These are phyloP conservation scores for Dusona sp. DNA, from an alignment of 2,888 invertebrate genomes.

Conservation along the genomic window DNA sequence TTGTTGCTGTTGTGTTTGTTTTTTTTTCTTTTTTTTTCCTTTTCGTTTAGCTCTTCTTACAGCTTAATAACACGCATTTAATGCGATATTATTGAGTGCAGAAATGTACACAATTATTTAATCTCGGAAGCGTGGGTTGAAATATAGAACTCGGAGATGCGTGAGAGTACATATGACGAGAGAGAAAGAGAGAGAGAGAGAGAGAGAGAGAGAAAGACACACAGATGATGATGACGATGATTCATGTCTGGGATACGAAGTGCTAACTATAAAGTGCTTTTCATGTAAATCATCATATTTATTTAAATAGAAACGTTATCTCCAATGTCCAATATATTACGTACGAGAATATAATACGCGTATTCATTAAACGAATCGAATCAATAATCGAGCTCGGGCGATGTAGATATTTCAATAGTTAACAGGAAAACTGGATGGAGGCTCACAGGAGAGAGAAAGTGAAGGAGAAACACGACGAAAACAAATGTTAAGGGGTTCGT, in stretches of 20 bases:
- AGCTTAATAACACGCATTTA: slow-evolving; percentile 13
- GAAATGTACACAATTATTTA: slow-evolving; percentile 57
- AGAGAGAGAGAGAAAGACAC: not conserved
- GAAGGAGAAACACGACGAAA: not conserved
- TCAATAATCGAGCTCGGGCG: not conserved
- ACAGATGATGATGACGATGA: slow-evolving; percentile 37
- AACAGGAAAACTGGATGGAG: not conserved
- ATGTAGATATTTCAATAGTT: not conserved
- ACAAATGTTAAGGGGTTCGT: not conserved
- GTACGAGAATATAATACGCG: not conserved
- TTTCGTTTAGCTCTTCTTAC: slow-evolving; percentile 6
- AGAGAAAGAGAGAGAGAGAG: not conserved
- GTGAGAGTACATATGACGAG: slow-evolving; percentile 13
- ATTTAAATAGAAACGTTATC: slow-evolving; percentile 7
- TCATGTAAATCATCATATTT: slow-evolving; percentile 40
- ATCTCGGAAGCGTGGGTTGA: slow-evolving; percentile 56
- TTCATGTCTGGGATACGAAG: slow-evolving; percentile 46
- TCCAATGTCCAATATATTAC: not conserved
- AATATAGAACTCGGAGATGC: slow-evolving; percentile 55
- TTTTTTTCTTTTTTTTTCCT: not conserved
- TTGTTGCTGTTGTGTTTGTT: not conserved
- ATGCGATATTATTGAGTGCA: slow-evolving; percentile 24
- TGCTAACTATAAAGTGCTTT: slow-evolving; percentile 42
- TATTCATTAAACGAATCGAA: not conserved
- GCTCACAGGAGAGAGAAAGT: slow-evolving; percentile 4